Evolutionary conservation across 2,888 invertebrate genomes (phyloP).

Genomic region (Drosophila kanekoi): DNA sequence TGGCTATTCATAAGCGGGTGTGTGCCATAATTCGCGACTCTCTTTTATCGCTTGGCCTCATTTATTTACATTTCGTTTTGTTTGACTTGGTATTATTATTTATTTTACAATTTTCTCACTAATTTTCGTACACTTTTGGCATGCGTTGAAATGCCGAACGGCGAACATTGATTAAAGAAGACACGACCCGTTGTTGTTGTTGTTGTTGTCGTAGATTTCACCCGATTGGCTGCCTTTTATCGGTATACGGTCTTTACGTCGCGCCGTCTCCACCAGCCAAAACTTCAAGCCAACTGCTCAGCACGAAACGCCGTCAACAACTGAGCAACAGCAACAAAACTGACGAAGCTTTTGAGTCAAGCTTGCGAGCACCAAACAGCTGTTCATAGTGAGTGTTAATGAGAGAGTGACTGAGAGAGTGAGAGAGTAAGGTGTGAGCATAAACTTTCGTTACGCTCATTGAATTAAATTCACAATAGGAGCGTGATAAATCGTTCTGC

Average conservation of each 20-base stretch:
- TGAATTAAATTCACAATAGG: constrained; percentile 43
- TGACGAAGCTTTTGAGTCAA: constrained; percentile 70
- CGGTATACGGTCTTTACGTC: constrained; percentile 33
- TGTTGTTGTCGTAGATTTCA: constrained; percentile 64
- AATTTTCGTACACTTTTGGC: constrained; percentile 54
- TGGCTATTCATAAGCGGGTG: constrained; percentile 57
- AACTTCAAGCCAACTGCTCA: constrained; percentile 50
- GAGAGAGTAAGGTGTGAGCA: background rate
- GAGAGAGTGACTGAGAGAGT: constrained; percentile 6
- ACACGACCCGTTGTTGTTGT: constrained; percentile 35
- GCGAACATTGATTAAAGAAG: constrained; percentile 49
- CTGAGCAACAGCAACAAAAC: constrained; percentile 36
- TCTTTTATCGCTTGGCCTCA: constrained; percentile 60
- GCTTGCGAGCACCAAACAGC: constrained; percentile 59
- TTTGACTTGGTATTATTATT: constrained; percentile 36
- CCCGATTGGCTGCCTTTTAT: constrained; percentile 56
- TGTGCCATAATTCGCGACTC: constrained; percentile 72
- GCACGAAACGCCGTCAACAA: constrained; percentile 54
- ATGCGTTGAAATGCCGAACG: constrained; percentile 38
- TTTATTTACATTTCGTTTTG: constrained; percentile 65
- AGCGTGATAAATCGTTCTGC: constrained; percentile 43
- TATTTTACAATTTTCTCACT: constrained; percentile 45
- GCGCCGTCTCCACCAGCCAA: constrained; percentile 32
- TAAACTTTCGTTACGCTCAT: constrained; percentile 41
- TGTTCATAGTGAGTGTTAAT: constrained; percentile 21